A percentile compares a stretch with the other conserved stretches of the same genome.
Conservation (phyloP, 2,888 invertebrate genomes). For the Tiliacea aurago region DNA sequence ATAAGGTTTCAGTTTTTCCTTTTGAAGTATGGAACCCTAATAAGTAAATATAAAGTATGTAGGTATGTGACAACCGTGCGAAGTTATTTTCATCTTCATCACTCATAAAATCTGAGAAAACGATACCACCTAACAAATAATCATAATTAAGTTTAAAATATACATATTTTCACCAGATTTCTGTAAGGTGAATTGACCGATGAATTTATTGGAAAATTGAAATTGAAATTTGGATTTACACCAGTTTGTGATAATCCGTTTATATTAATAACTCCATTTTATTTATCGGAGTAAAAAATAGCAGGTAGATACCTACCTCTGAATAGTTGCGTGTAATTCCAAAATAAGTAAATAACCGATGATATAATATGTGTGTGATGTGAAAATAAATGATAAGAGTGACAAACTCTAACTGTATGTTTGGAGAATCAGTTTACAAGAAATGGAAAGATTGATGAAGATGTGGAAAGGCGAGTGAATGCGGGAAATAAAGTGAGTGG, state of each 20-base stretch:
- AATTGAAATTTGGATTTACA: slow-evolving; percentile 63
- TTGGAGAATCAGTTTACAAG: too few relatives aligned
- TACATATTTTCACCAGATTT: slow-evolving; percentile 41
- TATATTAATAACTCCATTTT: slow-evolving; percentile 29
- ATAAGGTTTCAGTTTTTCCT: too few relatives aligned
- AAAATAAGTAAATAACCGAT: not conserved
- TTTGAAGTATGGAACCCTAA: too few relatives aligned
- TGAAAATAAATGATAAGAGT: too few relatives aligned
- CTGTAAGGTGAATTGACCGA: slow-evolving; percentile 51
- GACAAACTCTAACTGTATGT: too few relatives aligned
- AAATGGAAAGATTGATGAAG: too few relatives aligned
- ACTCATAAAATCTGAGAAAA: slow-evolving; percentile 23
- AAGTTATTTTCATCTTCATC: too few relatives aligned
- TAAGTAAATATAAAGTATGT: too few relatives aligned
- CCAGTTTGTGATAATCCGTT: slow-evolving; percentile 51
- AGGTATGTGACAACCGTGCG: too few relatives aligned
- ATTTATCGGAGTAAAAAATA: slow-evolving; percentile 17
- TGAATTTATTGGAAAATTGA: slow-evolving; percentile 45
- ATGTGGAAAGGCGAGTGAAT: too few relatives aligned
- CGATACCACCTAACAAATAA: slow-evolving; percentile 28
- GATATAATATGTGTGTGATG: too few relatives aligned
- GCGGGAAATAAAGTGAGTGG: too few relatives aligned
- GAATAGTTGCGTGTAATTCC: not conserved
- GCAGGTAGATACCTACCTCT: not conserved
- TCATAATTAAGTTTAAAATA: slow-evolving; percentile 29